Evolutionary conservation across 2,888 invertebrate genomes (phyloP), one percentile per base, ranked within the genome.

Genomic region (Platypus cylindrus): DNA sequence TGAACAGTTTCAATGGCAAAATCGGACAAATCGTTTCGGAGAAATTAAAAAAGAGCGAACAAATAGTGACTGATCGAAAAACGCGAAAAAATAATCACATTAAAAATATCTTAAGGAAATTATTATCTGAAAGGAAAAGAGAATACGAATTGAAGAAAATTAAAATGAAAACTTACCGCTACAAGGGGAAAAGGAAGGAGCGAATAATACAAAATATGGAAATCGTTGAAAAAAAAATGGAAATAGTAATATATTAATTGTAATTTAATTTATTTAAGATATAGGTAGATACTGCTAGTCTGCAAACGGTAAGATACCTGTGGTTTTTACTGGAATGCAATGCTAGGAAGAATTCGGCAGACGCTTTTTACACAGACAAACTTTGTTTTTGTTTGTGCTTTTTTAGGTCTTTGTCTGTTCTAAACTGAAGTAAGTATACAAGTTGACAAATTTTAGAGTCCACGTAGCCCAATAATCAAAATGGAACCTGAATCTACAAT

Each of bases 191-290:
- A 16, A 37, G 18, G 20, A 36, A 24, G 12, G 45, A 46, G 13
- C 37, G 30, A 38, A 40, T 44, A 18, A 34, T 48, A 13, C 27
- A 38, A 14, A 42, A 34, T 13, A 35, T 46, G 42, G 41, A 43
- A 35, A 30, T 47, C 17, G 37, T 45, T 3, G 44, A 41, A 3
- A 41, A 31, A 14, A 32, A 43, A 35, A 32, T 38, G 27, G 32
- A 36, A 15, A n/a, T 39, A 26, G 41, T 41, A 28, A 30, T n/a
- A n/a, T n/a, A n/a, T n/a, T n/a, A n/a, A n/a, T n/a, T n/a, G n/a
- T n/a, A n/a, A n/a, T n/a, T n/a, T n/a, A n/a, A n/a, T n/a, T n/a
- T n/a, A n/a, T n/a, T n/a, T n/a, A n/a, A n/a, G n/a, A n/a, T n/a
- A n/a, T n/a, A n/a, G n/a, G n/a, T n/a, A n/a, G n/a, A n/a, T n/a